Base-by-base conservation (phyloP, 2,113 vertebrate species). In the Actenoides hombroni region DNA sequence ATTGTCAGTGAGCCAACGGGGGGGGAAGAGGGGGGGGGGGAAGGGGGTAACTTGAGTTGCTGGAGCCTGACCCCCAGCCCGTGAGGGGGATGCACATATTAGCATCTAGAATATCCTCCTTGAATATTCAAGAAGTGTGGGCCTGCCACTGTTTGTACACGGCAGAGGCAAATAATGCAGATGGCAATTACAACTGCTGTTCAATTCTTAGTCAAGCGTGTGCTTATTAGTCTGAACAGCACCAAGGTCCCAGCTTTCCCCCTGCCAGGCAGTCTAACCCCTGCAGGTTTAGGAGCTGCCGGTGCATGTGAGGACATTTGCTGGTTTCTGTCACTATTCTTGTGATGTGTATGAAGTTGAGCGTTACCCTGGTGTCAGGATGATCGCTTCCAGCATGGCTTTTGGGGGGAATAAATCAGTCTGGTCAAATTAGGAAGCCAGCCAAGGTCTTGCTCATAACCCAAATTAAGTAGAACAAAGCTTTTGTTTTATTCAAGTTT, bases 261-360 rank as follows among this genome's bases (percentile, higher is more conserved):
- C 40, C 77, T 51, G 33, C 42, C 77, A 48, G 73, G 48, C 56
- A 13, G 35, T 8, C 51, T 20, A 61, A 2, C 39, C 51, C 83
- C 92, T 5, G 20, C 86, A 86, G 91, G 73, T 80, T 78, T 82
- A 25, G 70, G 84, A 91, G 70, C 89, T 92, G 61, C 74, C 74
- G 35, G 60, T 44, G 81, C 74, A 23, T 29, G 29, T 56, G 57
- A 76, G 61, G 91, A 84, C 26, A 11, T 51, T 76, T 25, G 24
- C 57, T 69, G 78, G 16, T 92, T 82, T 80, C 84, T 85, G 83
- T 89, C 86, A 54, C 70, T 31, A 28, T 42, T 84, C 54, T 51
- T n/a, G 24, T 31, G 54, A 42, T 13, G 56, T 15, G 18, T 33
- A 4, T 59, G 74, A 69, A 91, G 35, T 35, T 51, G 74, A 88